A percentile compares a stretch with the other conserved stretches of the same genome.
phyloP scores from a whole-genome alignment of 1,140 invertebrate species.

The Lasioglossum baleicum region DNA sequence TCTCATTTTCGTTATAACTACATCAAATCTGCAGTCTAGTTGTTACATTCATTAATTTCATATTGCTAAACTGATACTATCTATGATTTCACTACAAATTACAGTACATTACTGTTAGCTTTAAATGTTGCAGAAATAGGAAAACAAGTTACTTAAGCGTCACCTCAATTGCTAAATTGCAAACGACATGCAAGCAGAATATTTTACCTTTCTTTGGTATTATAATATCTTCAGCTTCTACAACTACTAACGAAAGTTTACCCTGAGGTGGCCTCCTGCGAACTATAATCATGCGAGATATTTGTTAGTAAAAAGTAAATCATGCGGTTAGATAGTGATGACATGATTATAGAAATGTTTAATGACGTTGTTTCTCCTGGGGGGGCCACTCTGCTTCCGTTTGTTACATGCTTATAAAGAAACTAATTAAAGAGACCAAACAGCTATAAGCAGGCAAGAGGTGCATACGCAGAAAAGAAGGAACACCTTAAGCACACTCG shows the following conservation, averaged over 20 bases:
- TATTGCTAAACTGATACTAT: background rate
- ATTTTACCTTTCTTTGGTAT: constrained; percentile 72
- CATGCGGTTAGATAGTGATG: constrained; percentile 16
- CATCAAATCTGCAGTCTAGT: background rate
- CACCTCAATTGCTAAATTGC: background rate
- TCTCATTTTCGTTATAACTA: too few species aligned
- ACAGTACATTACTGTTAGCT: background rate
- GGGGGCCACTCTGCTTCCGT: background rate
- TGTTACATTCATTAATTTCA: constrained; percentile 1
- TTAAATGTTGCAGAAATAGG: background rate
- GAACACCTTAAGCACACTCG: constrained; percentile 31
- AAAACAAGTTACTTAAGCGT: background rate
- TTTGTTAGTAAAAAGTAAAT: constrained; percentile 63
- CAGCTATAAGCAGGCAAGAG: constrained; percentile 16
- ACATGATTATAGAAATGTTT: background rate
- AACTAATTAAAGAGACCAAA: background rate
- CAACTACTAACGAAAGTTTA: constrained; percentile 75
- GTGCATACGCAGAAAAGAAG: constrained; percentile 13
- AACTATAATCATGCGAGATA: constrained; percentile 78
- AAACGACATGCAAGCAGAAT: constrained; percentile 10
- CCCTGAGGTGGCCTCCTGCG: constrained; percentile 76
- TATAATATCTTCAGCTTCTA: constrained; percentile 75
- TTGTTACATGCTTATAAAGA: background rate
- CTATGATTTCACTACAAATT: background rate
- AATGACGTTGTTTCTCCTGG: background rate